These are phyloP conservation scores for Acronicta leporina DNA, from an alignment of 2,888 invertebrate genomes.

Conservation along the genomic window DNA sequence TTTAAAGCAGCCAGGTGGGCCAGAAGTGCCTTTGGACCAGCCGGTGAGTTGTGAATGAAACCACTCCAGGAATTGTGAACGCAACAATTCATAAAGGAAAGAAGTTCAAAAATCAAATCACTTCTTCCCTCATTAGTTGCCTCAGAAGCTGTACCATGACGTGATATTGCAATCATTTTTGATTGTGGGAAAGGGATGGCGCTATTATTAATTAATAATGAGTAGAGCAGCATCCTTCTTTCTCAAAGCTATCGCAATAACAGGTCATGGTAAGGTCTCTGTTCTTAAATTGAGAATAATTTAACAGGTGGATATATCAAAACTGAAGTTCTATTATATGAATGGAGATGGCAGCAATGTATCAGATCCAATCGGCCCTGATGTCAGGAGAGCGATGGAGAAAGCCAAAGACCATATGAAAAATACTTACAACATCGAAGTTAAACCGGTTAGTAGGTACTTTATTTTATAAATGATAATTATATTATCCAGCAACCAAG, in stretches of 20 bases:
- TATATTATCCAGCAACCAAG: too few species aligned
- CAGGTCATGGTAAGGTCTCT: too few species aligned
- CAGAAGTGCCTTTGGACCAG: constrained; percentile 81
- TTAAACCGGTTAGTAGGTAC: constrained; percentile 84
- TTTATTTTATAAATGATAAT: neutral
- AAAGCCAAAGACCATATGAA: constrained; percentile 88
- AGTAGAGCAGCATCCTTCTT: too few species aligned
- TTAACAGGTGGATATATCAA: constrained; percentile 88
- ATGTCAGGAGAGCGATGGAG: constrained; percentile 89
- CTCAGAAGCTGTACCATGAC: too few species aligned
- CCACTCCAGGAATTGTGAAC: too few species aligned
- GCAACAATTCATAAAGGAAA: too few species aligned
- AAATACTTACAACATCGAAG: constrained; percentile 85
- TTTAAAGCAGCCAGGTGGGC: constrained; percentile 87
- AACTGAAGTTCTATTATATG: constrained; percentile 94
- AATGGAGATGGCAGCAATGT: constrained; percentile 92
- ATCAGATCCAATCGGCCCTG: constrained; percentile 88
- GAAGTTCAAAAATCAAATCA: too few species aligned
- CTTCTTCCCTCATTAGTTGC: too few species aligned
- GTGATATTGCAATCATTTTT: too few species aligned
- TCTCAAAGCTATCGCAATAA: too few species aligned
- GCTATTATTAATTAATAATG: too few species aligned
- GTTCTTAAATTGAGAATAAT: neutral
- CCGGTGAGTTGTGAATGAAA: constrained; percentile 65
- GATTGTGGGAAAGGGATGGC: too few species aligned